phyloP scores from a whole-genome alignment of 2,797 vertebrate genomes.

The Enteromius treurensis region DNA sequence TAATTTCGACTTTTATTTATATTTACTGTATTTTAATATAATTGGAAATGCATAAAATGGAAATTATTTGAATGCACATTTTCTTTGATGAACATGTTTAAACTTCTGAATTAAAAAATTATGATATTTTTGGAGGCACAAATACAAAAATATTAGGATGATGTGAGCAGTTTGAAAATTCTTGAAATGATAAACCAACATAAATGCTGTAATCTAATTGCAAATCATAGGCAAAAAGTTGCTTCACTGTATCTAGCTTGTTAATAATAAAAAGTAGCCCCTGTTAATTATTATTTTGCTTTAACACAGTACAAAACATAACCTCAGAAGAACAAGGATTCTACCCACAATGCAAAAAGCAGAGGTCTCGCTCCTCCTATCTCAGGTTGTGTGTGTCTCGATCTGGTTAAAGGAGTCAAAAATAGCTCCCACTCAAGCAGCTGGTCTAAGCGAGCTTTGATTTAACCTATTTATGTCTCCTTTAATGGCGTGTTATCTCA shows the following conservation, averaged over 20 bases:
- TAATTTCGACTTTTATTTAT: background rate
- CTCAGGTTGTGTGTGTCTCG: slow-evolving; percentile 18
- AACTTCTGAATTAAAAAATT: background rate
- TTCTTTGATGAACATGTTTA: background rate
- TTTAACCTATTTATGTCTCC: slow-evolving; percentile 52
- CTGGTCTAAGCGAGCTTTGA: slow-evolving; percentile 24
- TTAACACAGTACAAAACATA: background rate
- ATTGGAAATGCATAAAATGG: background rate
- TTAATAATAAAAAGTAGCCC: background rate
- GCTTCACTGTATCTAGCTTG: background rate
- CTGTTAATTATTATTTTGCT: background rate
- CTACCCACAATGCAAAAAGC: background rate
- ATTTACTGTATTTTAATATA: background rate
- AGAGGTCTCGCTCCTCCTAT: background rate
- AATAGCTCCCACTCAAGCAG: slow-evolving; percentile 40
- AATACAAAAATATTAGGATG: background rate
- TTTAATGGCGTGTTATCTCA: slow-evolving; percentile 61
- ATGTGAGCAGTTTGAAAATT: background rate
- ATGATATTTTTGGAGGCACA: background rate
- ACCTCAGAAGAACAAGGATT: background rate
- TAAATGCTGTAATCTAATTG: background rate
- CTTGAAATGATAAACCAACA: background rate
- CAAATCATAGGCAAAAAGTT: background rate
- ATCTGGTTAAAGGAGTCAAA: slow-evolving; percentile 29
- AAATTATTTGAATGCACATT: background rate